phyloP scores from a whole-genome alignment of 2,113 vertebrate species.

The Buteo buteo region DNA sequence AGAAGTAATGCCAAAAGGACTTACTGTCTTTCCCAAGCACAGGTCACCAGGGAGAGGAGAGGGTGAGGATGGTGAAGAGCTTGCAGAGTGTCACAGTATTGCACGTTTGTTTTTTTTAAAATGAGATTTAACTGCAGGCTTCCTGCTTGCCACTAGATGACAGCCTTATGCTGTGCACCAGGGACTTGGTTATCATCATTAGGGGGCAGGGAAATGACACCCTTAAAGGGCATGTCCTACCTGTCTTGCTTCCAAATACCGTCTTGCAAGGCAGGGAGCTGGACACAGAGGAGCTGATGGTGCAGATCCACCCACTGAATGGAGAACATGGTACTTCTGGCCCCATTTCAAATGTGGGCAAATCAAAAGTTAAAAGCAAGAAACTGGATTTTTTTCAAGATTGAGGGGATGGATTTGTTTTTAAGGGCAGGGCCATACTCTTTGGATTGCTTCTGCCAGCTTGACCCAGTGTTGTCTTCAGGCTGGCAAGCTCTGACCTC shows the following conservation, averaged over 20 bases:
- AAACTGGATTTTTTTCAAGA: neutral
- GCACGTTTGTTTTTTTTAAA: neutral
- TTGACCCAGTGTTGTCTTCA: neutral
- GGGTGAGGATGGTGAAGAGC: neutral
- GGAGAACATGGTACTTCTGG: neutral
- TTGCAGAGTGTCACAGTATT: neutral
- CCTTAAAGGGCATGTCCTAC: neutral
- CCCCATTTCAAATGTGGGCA: neutral
- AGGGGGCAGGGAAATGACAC: neutral
- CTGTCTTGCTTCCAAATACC: neutral
- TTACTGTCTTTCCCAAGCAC: neutral
- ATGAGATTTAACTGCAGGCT: constrained; percentile 8
- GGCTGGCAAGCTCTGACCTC: neutral
- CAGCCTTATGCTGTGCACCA: constrained; percentile 21
- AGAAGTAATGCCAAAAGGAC: neutral
- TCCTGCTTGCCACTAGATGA: constrained; percentile 40
- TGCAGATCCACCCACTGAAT: neutral
- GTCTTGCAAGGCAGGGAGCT: neutral
- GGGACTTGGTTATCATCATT: neutral
- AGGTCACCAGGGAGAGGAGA: neutral
- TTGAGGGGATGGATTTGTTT: neutral
- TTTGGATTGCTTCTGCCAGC: neutral
- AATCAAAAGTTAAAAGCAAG: neutral
- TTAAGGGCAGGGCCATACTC: neutral
- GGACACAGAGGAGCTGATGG: neutral